Base-by-base conservation (phyloP, 53 echinoderm and acorn worm genomes). In the Crossaster papposus region DNA sequence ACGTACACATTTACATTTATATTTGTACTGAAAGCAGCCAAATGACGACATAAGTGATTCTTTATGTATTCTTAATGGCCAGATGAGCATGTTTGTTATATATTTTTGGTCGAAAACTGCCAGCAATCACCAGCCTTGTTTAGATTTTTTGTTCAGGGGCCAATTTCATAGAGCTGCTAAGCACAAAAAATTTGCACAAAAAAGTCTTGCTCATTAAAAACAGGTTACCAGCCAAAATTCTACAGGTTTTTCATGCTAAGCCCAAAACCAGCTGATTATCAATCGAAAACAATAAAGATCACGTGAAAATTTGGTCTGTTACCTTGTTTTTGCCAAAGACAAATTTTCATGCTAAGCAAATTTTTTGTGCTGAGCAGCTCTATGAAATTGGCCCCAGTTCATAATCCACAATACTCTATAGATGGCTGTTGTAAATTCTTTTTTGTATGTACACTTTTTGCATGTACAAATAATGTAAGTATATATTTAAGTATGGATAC, bases 71-170 rank as follows among this genome's bases (percentile, higher is more conserved):
- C 23, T 65, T 28, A 72, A 73, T 51, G 74, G 55, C 75, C 29
- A 32, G 72, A 63, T 51, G 55, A 54, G 75, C 75, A 26, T 54
- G 34, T 36, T 87, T 50, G 63, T 63, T 87, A 87, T 87, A 87
- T 87, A 87, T 87, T 87, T 87, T 87, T 87, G 87, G 87, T 87
- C 87, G 6, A 83, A 44, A 77, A 76, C 75, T 87, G 77, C 87
- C 87, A n/a, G 53, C 51, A 34, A 6, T 71, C n/a, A n/a, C n/a
- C n/a, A n/a, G n/a, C n/a, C n/a, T n/a, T 17, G 17, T 65, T 83
- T 65, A 38, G 37, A 34, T 35, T 83, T 38, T 17, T 65, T 65
- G 63, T n/a, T n/a, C n/a, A n/a, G n/a, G n/a, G n/a, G n/a, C n/a
- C n/a, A n/a, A n/a, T n/a, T n/a, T n/a, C n/a, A n/a, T n/a, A n/a